phyloP scores from a whole-genome alignment of 2,888 invertebrate species.

The Meteorus cinctellus region DNA sequence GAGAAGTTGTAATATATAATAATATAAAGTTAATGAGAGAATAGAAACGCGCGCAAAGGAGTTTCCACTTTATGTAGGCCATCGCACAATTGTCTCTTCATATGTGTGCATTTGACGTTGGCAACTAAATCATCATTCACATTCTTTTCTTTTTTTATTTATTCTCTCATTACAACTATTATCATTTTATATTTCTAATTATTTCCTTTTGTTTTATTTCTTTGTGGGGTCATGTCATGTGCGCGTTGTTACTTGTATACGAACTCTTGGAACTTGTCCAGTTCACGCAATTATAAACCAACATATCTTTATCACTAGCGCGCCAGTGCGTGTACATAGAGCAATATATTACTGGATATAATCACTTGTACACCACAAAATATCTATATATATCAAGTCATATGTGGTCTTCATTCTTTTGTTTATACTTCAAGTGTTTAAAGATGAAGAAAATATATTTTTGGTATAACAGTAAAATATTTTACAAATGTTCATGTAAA shows the following conservation, averaged over 20 bases:
- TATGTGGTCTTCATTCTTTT: too few relatives aligned
- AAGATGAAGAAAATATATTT: too few relatives aligned
- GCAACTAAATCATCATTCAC: conserved; percentile 12
- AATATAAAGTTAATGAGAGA: conserved; percentile 25
- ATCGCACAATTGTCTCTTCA: conserved; percentile 61
- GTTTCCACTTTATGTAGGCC: conserved; percentile 59
- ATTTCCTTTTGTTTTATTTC: conserved; percentile 3
- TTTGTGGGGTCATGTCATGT: conserved; percentile 12
- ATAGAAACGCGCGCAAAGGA: conserved; percentile 49
- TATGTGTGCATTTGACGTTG: conserved; percentile 37
- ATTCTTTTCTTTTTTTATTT: not conserved
- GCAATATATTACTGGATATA: not conserved
- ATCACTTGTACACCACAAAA: too few relatives aligned
- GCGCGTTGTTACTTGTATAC: not conserved
- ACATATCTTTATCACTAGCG: conserved; percentile 17
- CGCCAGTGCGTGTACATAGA: not conserved
- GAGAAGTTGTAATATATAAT: conserved; percentile 5
- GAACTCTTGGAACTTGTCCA: conserved; percentile 33
- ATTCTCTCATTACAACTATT: not conserved
- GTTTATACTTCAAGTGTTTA: too few relatives aligned
- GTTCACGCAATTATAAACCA: conserved; percentile 24
- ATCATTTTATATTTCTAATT: not conserved
- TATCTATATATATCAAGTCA: too few relatives aligned
- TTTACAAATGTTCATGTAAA: too few relatives aligned
- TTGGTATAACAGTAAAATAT: too few relatives aligned